Evolutionary conservation across 2,113 vertebrate species (phyloP), one percentile per base, ranked within the genome.

Genomic region (Turnix velox): DNA sequence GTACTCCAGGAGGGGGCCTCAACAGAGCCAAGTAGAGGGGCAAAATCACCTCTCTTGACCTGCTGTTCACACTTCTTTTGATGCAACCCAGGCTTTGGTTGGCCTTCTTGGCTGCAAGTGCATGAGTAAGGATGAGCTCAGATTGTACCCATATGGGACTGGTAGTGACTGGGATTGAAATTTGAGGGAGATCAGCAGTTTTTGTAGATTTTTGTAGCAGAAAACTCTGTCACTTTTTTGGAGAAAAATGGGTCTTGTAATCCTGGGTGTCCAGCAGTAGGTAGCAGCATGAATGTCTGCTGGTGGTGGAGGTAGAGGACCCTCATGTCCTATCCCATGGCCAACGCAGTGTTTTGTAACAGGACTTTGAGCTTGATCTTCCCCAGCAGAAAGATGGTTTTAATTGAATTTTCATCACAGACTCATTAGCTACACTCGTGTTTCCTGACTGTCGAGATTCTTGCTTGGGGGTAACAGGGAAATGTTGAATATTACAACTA

Each of bases 131-230:
- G 30, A 33, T 51, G 46, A 59, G 0, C n/a, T 40, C 16, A 23
- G 23, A 59, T 8, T 2, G 8, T 11, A 37, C 33, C 14, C 1
- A 0, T 23, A 18, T 0, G 3, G 14, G 40, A 37, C 22, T 45
- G 28, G 30, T 4, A 15, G 68, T 22, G 17, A 51, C 10, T 25
- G 28, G 31, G 39, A 48, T n/a, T n/a, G n/a, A 30, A 39, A 33
- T 8, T 17, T 14, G 35, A 37, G 17, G 24, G 31, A 8, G 7
- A 2, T 66, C 4, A 8, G 13, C n/a, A 51, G 28, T 6, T 11
- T 51, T 43, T 0, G 1, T 33, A 14, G 8, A 3, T 8, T 58
- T 58, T 72, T 76, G 4, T 55, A 31, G 12, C 3, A 43, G 35
- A 49, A 80, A 80, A 15, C 2, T 37, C 49, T 11, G 27, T 18